These are phyloP conservation scores for Stigmatopora argus DNA, from an alignment of 2,113 vertebrate species.

Conservation along the genomic window DNA sequence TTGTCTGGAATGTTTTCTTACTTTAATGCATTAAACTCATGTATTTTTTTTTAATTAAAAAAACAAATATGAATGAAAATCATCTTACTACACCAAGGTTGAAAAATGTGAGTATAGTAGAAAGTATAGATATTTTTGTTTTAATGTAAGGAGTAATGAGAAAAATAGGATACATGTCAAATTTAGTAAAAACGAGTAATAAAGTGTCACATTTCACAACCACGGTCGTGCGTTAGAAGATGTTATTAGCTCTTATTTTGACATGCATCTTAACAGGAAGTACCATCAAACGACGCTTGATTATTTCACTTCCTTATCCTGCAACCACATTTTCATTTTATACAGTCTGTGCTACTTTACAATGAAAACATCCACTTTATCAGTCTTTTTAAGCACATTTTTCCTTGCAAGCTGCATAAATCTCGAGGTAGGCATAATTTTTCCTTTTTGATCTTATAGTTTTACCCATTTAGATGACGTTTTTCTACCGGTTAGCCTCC, in stretches of 20 bases:
- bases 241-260: conserved; percentile 52
- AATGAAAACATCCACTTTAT: conserved; percentile 43
- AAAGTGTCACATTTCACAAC: too few relatives aligned
- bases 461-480: background rate
- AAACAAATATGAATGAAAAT: too few relatives aligned
- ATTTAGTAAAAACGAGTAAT: too few relatives aligned
- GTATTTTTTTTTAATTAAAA: too few relatives aligned
- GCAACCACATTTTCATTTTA: conserved; percentile 7
- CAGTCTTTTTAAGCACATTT: conserved; percentile 28
- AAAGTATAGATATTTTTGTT: too few relatives aligned
- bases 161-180: too few relatives aligned
- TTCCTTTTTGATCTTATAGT: fast-evolving
- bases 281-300: background rate
- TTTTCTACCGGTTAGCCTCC: background rate
- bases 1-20: conserved; percentile 8
- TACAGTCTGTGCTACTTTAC: conserved; percentile 8
- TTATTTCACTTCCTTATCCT: conserved; percentile 24
- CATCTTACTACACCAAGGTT: too few relatives aligned
- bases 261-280: conserved; percentile 26
- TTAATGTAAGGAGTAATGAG: too few relatives aligned
- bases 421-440: conserved; percentile 52
- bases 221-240: background rate
- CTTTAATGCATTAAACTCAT: background rate
- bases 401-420: conserved; percentile 23
- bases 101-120: too few relatives aligned